Base-by-base conservation (phyloP, 2,888 invertebrate species). In the Iphiclides podalirius region DNA sequence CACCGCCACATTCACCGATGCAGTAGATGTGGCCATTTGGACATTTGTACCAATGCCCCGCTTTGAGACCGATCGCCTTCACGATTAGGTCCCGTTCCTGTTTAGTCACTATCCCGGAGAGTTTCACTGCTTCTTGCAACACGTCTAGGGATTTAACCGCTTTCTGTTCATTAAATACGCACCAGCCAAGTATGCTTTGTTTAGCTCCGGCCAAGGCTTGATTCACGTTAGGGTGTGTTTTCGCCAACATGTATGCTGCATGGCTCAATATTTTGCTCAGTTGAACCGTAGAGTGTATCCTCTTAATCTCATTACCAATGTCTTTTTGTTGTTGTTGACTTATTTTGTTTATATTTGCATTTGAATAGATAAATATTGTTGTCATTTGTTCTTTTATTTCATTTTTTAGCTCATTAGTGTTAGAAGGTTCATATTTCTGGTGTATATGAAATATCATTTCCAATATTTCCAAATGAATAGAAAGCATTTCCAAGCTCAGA, bases 41-140 rank as follows among this genome's bases (percentile, higher is more conserved):
- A 72, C 94, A 94, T 68, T 92, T 92, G 70, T 83, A 94, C 94
- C 94, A 94, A 61, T 91, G 92, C 0, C 93, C 93, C 38, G 83
- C 77, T 35, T 66, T 73, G 17, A 92, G 62, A 0, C 84, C 89
- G 55, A 93, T 84, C 0, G 92, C 93, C 60, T 69, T 61, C 0
- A 92, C 82, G 39, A 94, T 90, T 75, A 90, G 66, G 13, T 70
- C 62, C 31, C 87, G 76, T 65, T 93, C 92, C 45, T 63, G 57
- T 53, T 65, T 71, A 3, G 58, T 57, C 1, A 73, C 54, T 4
- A 71, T 55, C 1, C 61, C 67, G 9, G 56, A 66, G 1, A 71
- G 52, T 23, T 80, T 75, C 1, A 80, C 53, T 2, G 20, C 52
- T 1, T 64, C 36, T 53, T 81, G 61, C 3, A 86, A 51, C n/a